Evolutionary conservation across 2,113 vertebrate genomes (phyloP).

Genomic region (Dicentrarchus labrax): DNA sequence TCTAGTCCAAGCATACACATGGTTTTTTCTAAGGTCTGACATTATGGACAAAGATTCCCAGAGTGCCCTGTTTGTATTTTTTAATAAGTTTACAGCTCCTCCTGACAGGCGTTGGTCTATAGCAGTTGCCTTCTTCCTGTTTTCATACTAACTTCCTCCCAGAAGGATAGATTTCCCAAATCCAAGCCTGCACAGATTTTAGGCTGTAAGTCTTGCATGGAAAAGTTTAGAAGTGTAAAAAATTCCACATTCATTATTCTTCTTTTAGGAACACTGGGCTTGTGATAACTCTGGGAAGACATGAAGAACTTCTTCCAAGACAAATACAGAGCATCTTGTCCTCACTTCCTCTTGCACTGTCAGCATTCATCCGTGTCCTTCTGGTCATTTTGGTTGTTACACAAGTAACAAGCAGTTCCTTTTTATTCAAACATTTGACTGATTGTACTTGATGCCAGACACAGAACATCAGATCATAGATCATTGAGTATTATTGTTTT

Average conservation of each 20-base stretch:
- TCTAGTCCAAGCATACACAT: not conserved
- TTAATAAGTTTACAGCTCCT: slow-evolving; percentile 25
- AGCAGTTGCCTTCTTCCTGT: slow-evolving; percentile 67
- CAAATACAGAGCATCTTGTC: slow-evolving; percentile 21
- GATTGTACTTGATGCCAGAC: slow-evolving; percentile 12
- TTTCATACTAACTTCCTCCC: slow-evolving; percentile 68
- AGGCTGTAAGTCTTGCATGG: slow-evolving; percentile 21
- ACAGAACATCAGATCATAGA: not conserved
- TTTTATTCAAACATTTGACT: slow-evolving; percentile 14
- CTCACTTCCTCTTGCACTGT: slow-evolving; percentile 42
- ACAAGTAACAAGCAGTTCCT: slow-evolving; percentile 37
- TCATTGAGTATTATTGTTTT: slow-evolving; percentile 35
- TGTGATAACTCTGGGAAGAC: slow-evolving; percentile 9
- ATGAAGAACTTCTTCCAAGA: slow-evolving; percentile 31
- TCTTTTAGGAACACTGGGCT: not conserved
- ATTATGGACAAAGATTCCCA: not conserved
- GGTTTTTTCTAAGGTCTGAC: not conserved
- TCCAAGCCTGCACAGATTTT: slow-evolving; percentile 3
- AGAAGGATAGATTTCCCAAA: slow-evolving; percentile 55
- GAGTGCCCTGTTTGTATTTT: slow-evolving; percentile 18
- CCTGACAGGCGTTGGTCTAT: slow-evolving; percentile 28
- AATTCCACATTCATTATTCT: not conserved
- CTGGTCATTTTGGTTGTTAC: slow-evolving; percentile 37
- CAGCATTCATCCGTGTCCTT: slow-evolving; percentile 34
- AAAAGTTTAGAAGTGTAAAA: slow-evolving; percentile 17